Evolutionary conservation across 2,113 vertebrate species (phyloP).

Genomic region (Lasiurus cinereus): DNA sequence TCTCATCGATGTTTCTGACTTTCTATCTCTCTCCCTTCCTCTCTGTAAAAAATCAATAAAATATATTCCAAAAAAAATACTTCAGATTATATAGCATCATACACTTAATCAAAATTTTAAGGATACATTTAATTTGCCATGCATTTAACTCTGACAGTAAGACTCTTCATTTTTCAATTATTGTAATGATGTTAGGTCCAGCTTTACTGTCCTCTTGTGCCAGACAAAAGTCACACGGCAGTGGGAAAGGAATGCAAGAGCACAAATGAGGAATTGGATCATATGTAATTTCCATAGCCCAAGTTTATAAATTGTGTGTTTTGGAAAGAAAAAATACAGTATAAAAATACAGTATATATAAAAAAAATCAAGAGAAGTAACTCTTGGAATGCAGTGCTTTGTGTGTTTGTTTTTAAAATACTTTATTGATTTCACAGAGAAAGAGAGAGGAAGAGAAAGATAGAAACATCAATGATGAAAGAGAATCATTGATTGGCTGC

Average conservation of each 20-base stretch:
- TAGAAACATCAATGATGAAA: no score
- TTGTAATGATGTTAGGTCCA: neutral
- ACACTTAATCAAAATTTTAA: slow-evolving; percentile 30
- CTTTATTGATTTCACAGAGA: no score
- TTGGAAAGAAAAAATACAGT: slow-evolving; percentile 1
- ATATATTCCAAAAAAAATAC: neutral
- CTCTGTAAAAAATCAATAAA: no score
- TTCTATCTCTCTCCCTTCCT: no score
- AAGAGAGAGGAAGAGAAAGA: no score
- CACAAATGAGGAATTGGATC: neutral
- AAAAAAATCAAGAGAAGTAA: neutral
- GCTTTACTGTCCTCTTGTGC: neutral
- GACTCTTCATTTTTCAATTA: neutral
- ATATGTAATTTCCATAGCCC: neutral
- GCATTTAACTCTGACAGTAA: neutral
- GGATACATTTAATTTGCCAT: neutral
- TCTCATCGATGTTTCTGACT: no score
- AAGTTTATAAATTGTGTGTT: neutral
- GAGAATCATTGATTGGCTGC: no score
- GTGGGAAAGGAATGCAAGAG: neutral
- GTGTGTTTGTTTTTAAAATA: neutral
- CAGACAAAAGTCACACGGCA: neutral
- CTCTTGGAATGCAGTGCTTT: neutral
- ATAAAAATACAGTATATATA: neutral
- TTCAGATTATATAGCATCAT: neutral